A percentile compares a stretch with the other conserved stretches of the same genome.
These are phyloP conservation scores for Hippopotamus amphibius DNA, from an alignment of 2,113 vertebrate genomes.

Conservation along the genomic window DNA sequence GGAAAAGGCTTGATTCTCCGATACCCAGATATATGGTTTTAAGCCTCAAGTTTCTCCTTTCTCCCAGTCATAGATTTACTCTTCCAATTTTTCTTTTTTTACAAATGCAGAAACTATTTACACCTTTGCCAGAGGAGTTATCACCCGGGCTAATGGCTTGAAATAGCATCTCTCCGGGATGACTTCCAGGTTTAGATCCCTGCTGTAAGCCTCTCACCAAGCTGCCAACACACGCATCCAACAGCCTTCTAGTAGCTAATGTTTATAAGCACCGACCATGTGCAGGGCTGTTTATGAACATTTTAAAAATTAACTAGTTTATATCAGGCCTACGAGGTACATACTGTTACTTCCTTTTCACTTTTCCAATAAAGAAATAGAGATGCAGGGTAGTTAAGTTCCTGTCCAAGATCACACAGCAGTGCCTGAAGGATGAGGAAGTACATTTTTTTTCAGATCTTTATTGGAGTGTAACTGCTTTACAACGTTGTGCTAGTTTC, in stretches of 20 bases:
- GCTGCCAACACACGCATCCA: rapidly evolving
- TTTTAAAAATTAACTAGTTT: neutral
- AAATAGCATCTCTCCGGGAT: neutral
- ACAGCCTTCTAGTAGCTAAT: rapidly evolving
- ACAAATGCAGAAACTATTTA: neutral
- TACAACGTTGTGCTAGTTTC: too few species aligned
- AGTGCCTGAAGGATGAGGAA: neutral
- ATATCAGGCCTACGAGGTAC: too few species aligned
- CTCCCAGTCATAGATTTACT: neutral
- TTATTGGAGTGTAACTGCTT: too few species aligned
- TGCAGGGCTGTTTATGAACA: neutral
- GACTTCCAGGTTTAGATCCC: too few species aligned
- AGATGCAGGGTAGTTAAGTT: neutral
- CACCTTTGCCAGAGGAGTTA: neutral
- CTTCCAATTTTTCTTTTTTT: neutral
- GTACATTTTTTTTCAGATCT: too few species aligned
- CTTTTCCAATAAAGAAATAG: too few species aligned
- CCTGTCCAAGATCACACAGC: neutral
- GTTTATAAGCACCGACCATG: rapidly evolving
- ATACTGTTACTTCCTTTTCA: rapidly evolving
- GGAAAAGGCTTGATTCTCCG: neutral
- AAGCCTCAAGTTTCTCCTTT: neutral
- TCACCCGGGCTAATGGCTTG: neutral
- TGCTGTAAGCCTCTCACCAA: neutral
- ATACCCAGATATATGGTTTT: too few species aligned